Evolutionary conservation across 2,888 invertebrate species (phyloP).

Genomic region (Thecophora atra): DNA sequence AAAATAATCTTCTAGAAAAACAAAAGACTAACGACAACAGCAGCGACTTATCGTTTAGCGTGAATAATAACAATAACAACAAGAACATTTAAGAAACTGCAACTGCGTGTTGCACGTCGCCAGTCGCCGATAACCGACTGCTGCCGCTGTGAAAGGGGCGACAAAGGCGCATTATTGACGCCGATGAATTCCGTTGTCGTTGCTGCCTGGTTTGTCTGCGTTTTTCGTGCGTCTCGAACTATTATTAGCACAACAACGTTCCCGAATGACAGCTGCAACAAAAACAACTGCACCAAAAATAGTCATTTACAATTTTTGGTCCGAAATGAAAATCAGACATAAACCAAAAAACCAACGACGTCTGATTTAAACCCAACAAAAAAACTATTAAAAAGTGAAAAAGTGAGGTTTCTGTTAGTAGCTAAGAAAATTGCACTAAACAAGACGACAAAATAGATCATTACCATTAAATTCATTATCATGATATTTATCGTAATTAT

Average conservation of each 20-base stretch:
- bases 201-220: not conserved
- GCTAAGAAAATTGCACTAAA: no score
- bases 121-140: not conserved
- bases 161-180: not conserved
- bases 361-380: not conserved
- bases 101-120: conserved; percentile 10
- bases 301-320: conserved; percentile 12
- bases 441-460: no score
- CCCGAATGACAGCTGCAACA: not conserved
- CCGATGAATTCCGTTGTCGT: not conserved
- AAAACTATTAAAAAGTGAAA: no score
- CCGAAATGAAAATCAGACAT: conserved; percentile 12
- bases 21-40: no score
- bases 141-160: no score
- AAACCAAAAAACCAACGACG: not conserved
- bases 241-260: conserved; percentile 20
- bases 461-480: no score
- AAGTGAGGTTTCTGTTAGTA: no score
- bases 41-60: not conserved
- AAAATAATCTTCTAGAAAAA: no score
- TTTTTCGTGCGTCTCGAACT: conserved; percentile 17
- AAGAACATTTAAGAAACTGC: not conserved
- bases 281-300: not conserved
- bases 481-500: no score
- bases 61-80: not conserved